Conservation (phyloP, 2,797 vertebrate genomes). For the Fratercula arctica region DNA sequence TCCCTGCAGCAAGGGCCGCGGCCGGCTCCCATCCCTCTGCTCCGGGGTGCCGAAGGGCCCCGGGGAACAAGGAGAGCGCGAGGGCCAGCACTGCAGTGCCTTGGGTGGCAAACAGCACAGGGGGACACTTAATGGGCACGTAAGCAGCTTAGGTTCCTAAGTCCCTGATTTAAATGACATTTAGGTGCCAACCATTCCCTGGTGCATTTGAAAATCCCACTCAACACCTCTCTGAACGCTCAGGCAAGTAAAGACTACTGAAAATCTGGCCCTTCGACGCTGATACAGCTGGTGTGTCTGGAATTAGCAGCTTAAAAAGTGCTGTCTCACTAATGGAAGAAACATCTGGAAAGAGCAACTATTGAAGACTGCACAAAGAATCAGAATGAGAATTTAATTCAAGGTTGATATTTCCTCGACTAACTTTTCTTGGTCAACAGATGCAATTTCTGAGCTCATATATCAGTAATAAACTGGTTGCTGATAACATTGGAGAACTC, state of each 20-base stretch:
- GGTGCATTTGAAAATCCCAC: slow-evolving; percentile 19
- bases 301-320: slow-evolving; percentile 29
- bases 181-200: neutral
- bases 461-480: neutral
- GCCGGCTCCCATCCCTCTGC: neutral
- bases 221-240: neutral
- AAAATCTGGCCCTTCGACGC: slow-evolving; percentile 20
- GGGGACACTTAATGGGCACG: neutral
- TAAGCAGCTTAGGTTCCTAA: neutral
- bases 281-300: neutral
- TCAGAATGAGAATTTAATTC: slow-evolving; percentile 4
- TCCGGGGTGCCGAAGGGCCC: neutral
- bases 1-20: neutral
- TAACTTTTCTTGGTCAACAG: neutral
- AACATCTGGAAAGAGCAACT: slow-evolving; percentile 37
- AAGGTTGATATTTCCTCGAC: neutral
- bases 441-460: neutral
- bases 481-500: neutral
- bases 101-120: neutral
- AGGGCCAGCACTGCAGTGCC: accelerated
- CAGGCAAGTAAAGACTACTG: neutral
- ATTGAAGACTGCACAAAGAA: neutral
- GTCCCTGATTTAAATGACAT: neutral
- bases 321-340: slow-evolving; percentile 9
- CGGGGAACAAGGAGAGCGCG: accelerated